A percentile compares a stretch with the other conserved stretches of the same genome.
phyloP scores from a whole-genome alignment of 2,797 vertebrate genomes.

The Sylvilagus floridanus region DNA sequence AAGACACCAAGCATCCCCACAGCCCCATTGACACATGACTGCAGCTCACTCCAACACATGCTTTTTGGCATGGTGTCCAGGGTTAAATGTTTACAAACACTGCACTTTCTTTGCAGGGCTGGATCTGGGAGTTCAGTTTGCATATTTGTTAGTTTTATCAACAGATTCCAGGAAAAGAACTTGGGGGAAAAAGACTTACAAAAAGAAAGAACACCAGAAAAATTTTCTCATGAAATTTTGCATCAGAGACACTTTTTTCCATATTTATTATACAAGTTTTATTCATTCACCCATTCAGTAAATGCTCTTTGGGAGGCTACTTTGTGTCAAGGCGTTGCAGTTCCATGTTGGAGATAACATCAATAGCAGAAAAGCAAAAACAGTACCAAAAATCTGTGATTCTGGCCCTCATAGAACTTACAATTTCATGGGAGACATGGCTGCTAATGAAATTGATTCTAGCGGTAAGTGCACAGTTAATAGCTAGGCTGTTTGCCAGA shows the following conservation, averaged over 20 bases:
- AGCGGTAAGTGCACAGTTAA: not conserved
- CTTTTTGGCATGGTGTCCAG: not conserved
- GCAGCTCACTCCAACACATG: not conserved
- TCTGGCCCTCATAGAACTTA: not conserved
- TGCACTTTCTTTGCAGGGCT: conserved; percentile 9
- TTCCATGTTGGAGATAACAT: not conserved
- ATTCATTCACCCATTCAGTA: not conserved
- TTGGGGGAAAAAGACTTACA: not conserved
- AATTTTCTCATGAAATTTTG: not conserved
- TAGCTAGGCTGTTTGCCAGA: not conserved
- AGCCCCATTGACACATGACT: not conserved
- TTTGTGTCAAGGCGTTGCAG: not conserved
- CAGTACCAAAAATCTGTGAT: not conserved
- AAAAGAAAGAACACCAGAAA: conserved; percentile 32
- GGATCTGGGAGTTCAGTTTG: conserved; percentile 17
- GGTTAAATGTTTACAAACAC: conserved; percentile 45
- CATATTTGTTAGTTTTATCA: not conserved
- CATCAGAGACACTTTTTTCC: not conserved
- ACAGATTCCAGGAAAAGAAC: conserved; percentile 44
- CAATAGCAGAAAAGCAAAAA: not conserved
- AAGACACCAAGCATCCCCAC: not conserved
- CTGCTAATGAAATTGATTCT: not conserved
- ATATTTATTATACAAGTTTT: not conserved
- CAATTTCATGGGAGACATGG: fast-evolving
- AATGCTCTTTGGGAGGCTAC: not conserved